These are phyloP conservation scores for Nerophis lumbriciformis DNA, from an alignment of 2,113 vertebrate genomes.

Conservation along the genomic window DNA sequence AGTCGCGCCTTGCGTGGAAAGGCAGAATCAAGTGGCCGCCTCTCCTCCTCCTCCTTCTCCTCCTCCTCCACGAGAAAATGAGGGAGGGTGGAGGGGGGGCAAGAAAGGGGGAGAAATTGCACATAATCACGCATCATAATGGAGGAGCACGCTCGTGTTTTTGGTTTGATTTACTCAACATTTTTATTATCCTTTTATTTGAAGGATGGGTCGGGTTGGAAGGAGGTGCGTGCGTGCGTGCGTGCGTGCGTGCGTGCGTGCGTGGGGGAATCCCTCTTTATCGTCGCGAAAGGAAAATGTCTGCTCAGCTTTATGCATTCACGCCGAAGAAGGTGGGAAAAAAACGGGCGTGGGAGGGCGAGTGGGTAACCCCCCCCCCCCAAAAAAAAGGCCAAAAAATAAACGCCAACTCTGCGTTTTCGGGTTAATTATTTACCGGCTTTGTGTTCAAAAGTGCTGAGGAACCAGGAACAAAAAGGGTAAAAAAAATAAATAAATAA, in stretches of 20 bases:
- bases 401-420: conserved; percentile 77
- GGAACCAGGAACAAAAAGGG: not conserved
- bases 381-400: conserved; percentile 67
- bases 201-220: no score
- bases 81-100: not conserved
- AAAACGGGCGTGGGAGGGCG: conserved; percentile 83
- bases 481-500: not conserved
- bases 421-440: conserved; percentile 87
- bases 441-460: conserved; percentile 78
- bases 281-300: conserved; percentile 72
- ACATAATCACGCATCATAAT: conserved; percentile 26
- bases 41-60: conserved; percentile 60
- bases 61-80: not conserved
- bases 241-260: conserved; percentile 57
- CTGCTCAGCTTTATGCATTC: conserved; percentile 71
- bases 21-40: conserved; percentile 68
- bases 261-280: conserved; percentile 81
- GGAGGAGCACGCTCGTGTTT: conserved; percentile 10
- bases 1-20: conserved; percentile 69
- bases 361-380: conserved; percentile 65
- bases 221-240: no score
- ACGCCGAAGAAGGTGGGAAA: conserved; percentile 70
- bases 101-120: conserved; percentile 15
- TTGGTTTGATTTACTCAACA: not conserved
- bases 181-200: conserved; percentile 21